phyloP scores from a whole-genome alignment of 1,140 invertebrate species.

The Lutraria rhynchaena region DNA sequence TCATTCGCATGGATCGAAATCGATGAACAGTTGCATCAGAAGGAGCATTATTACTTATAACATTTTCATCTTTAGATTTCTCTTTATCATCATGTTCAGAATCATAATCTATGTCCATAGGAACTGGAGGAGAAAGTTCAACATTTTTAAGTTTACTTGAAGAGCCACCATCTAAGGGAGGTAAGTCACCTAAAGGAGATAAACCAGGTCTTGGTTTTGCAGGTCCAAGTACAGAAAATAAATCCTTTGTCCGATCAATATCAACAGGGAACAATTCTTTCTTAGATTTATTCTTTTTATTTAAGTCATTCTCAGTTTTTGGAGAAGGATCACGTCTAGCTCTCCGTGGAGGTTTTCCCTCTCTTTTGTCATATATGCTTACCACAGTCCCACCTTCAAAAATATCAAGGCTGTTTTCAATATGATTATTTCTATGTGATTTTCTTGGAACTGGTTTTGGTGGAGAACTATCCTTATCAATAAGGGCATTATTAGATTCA shows the following conservation, averaged over 20 bases:
- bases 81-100: slow-evolving; percentile 49
- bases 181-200: slow-evolving; percentile 44
- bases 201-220: slow-evolving; percentile 46
- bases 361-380: slow-evolving; percentile 50
- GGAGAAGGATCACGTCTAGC: background rate
- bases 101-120: slow-evolving; percentile 61
- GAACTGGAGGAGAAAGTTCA: slow-evolving; percentile 50
- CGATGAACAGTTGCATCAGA: slow-evolving; percentile 70
- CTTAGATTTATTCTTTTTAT: background rate
- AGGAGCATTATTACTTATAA: slow-evolving; percentile 61
- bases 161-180: slow-evolving; percentile 36
- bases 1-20: slow-evolving; percentile 72
- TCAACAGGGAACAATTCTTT: slow-evolving; percentile 32
- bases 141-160: slow-evolving; percentile 29
- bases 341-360: slow-evolving; percentile 1
- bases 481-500: too few species aligned
- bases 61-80: slow-evolving; percentile 23
- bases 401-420: slow-evolving; percentile 20
- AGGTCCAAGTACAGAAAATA: slow-evolving; percentile 23
- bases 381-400: slow-evolving; percentile 44
- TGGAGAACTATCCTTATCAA: background rate
- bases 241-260: background rate
- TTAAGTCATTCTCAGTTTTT: background rate
- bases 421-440: slow-evolving; percentile 8
- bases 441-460: slow-evolving; percentile 62